Percentiles rank a stretch among this genome's conserved stretches.
Conservation (phyloP, 1,140 invertebrate species). For the Heterodera schachtii region DNA sequence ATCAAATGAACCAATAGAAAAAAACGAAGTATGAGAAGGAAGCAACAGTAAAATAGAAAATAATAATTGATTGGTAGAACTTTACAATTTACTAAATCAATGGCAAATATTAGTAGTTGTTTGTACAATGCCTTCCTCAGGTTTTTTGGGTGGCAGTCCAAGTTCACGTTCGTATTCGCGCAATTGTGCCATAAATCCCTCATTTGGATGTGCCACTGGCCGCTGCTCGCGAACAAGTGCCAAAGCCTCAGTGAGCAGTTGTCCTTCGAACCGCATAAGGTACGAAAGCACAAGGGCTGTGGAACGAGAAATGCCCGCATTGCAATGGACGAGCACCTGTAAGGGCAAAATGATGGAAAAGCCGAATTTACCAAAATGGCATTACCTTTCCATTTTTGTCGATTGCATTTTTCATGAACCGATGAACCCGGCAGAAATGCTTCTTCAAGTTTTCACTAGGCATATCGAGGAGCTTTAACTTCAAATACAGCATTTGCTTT, state of each 20-base stretch:
- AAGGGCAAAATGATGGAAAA: not conserved
- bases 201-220: conserved; percentile 27
- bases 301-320: conserved; percentile 86
- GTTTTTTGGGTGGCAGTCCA: not conserved
- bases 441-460: conserved; percentile 49
- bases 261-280: conserved; percentile 75
- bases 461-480: conserved; percentile 64
- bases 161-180: conserved; percentile 10
- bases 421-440: conserved; percentile 62
- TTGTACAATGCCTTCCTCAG: not conserved
- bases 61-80: not conserved
- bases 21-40: not conserved
- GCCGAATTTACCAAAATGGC: not conserved
- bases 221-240: conserved; percentile 68
- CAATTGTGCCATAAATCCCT: conserved; percentile 22
- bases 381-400: conserved; percentile 56
- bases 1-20: not conserved
- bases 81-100: too few species aligned
- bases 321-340: conserved; percentile 84
- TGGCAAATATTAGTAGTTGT: too few species aligned
- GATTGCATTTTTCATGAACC: conserved; percentile 65
- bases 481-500: conserved; percentile 66
- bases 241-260: conserved; percentile 75
- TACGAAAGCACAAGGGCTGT: conserved; percentile 80
- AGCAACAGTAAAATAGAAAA: not conserved